Base-by-base conservation (phyloP, 2,113 vertebrate genomes). In the Raja brachyura region DNA sequence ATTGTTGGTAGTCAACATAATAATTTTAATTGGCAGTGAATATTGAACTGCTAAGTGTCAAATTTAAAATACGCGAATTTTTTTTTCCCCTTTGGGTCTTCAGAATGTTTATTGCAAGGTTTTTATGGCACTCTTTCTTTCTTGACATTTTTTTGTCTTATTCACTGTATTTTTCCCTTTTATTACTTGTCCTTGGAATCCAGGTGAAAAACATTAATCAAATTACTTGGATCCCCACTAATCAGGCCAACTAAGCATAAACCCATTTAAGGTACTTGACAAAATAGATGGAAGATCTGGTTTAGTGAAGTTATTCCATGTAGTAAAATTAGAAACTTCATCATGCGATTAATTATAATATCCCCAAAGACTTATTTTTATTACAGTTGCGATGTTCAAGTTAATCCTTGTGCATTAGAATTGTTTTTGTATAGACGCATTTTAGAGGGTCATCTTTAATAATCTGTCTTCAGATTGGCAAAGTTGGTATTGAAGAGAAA, bases 141-240 rank as follows among this genome's bases (percentile, higher is more conserved):
- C 20, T 70, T 48, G 39, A 48, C 20, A 18, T 68, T 92, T 92
- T 92, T 25, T 48, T 39, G 33, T 10, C 4, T 73, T 39, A 39
- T 92, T 92, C 39, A 28, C 25, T 25, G 20, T 31, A 10, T 73
- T 90, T 73, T 48, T 22, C 31, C 31, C 33, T 54, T 73, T 74
- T 7, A 70, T 70, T 73, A 33, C 31, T 92, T 70, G 33, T 25
- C 66, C 31, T 39, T 90, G n/a, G 4, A 5, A 31, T 90, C 33
- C 90, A 73, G 33, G 68, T 92, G 39, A 22, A 70, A 92, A 54
- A 74, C 70, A 92, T 92, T 73, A 92, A 73, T 90, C 66, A 73
- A 74, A 92, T 68, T 70, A 74, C 68, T 92, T 25, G 66, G 20
- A 28, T 48, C 33, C 90, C 90, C 39, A 54, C 33, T 28, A 18